phyloP scores from a whole-genome alignment of 2,888 invertebrate species.

The Sceliomorpha sp. region DNA sequence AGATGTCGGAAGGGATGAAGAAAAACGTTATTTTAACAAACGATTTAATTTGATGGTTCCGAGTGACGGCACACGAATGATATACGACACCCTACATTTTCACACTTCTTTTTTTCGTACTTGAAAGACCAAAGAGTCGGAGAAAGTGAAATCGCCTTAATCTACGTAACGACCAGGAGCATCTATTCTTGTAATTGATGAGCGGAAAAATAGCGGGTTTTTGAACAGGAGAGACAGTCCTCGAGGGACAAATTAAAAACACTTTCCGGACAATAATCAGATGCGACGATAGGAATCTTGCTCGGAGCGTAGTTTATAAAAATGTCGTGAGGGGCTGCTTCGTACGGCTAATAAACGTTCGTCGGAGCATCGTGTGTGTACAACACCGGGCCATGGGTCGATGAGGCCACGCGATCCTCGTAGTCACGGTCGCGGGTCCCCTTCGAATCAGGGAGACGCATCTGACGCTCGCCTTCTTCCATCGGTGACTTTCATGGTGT shows the following conservation, averaged over 20 bases:
- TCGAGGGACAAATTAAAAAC: constrained; percentile 54
- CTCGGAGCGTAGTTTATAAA: constrained; percentile 45
- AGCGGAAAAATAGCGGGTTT: constrained; percentile 49
- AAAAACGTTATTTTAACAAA: constrained; percentile 37
- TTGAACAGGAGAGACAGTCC: constrained; percentile 18
- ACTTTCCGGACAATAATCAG: constrained; percentile 54
- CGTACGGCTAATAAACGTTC: constrained; percentile 26
- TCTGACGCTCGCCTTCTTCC: constrained; percentile 70
- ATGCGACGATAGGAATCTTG: constrained; percentile 36
- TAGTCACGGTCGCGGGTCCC: constrained; percentile 60
- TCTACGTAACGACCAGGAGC: constrained; percentile 34
- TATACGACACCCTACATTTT: constrained; percentile 25
- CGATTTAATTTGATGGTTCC: constrained; percentile 34
- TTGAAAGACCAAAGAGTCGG: constrained; percentile 27
- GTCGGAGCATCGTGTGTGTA: not conserved
- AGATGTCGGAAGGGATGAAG: constrained; percentile 8
- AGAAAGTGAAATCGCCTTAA: constrained; percentile 32
- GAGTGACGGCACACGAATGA: constrained; percentile 25
- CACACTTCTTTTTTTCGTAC: constrained; percentile 16
- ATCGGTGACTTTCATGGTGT: constrained; percentile 49
- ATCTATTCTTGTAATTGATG: constrained; percentile 50
- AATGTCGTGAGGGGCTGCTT: constrained; percentile 47
- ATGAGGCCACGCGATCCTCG: constrained; percentile 62
- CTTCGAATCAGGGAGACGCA: constrained; percentile 60
- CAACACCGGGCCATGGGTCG: constrained; percentile 8